Evolutionary conservation across 2,888 invertebrate genomes (phyloP).

Genomic region (Sipunculus nudus): DNA sequence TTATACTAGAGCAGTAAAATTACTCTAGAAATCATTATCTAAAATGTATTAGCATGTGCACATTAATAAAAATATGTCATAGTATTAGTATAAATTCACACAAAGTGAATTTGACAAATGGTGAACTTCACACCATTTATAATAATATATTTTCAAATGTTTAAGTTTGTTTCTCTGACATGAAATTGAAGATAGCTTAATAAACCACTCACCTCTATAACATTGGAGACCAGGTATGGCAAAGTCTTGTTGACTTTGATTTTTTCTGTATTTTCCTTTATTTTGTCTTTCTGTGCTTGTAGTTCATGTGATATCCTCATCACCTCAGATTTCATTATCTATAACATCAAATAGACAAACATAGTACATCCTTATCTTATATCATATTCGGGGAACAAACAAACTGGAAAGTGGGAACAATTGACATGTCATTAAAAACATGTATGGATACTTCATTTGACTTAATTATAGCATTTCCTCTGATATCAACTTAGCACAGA

Average conservation of each 20-base stretch:
- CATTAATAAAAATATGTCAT: no score
- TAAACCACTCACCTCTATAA: constrained; percentile 79
- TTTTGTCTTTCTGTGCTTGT: constrained; percentile 96
- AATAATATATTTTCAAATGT: no score
- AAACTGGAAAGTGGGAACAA: background rate
- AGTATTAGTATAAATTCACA: no score
- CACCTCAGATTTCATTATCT: constrained; percentile 98
- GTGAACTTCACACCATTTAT: no score
- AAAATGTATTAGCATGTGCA: no score
- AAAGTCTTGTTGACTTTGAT: constrained; percentile 99
- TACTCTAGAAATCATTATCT: no score
- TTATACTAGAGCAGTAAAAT: no score
- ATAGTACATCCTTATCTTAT: background rate
- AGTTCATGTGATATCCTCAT: constrained; percentile 97
- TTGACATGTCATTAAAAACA: background rate
- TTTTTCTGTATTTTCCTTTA: constrained; percentile 98
- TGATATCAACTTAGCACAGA: no score
- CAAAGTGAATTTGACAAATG: no score
- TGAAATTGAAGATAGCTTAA: background rate
- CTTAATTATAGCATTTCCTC: no score
- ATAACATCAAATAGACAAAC: constrained; percentile 12
- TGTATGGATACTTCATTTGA: background rate
- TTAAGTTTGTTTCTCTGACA: no score
- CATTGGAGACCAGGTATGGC: constrained; percentile 98
- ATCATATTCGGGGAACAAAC: background rate